phyloP scores from a whole-genome alignment of 2,888 invertebrate species.

The Ochlodes sylvanus region DNA sequence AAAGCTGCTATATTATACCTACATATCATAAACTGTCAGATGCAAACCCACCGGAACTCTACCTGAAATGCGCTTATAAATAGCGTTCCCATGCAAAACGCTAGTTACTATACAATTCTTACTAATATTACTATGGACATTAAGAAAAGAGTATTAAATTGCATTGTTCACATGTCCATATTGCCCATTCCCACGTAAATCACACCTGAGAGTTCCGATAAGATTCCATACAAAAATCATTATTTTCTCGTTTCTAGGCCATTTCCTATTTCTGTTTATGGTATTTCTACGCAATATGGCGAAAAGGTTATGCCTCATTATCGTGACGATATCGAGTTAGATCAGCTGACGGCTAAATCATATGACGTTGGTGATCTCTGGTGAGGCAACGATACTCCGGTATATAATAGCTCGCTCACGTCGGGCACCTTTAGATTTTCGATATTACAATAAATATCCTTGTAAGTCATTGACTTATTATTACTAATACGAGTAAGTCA shows the following conservation, averaged over 20 bases:
- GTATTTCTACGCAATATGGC: slow-evolving; percentile 22
- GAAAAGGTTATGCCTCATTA: slow-evolving; percentile 32
- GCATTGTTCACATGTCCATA: slow-evolving; percentile 19
- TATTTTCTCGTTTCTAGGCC: slow-evolving; percentile 26
- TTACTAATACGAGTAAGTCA: too few species aligned
- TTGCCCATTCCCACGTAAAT: slow-evolving; percentile 29
- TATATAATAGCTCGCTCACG: too few species aligned
- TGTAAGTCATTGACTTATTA: too few species aligned
- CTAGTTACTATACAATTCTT: too few species aligned
- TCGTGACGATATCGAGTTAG: slow-evolving; percentile 12
- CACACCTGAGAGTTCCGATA: slow-evolving; percentile 28
- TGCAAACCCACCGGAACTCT: too few species aligned
- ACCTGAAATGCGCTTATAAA: too few species aligned
- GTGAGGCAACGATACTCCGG: background rate
- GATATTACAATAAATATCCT: too few species aligned
- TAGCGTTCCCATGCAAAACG: too few species aligned
- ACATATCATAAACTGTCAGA: too few species aligned
- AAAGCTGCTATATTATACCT: too few species aligned
- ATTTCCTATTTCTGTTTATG: slow-evolving; percentile 32
- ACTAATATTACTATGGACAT: background rate
- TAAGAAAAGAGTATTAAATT: background rate
- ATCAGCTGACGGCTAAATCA: slow-evolving; percentile 24
- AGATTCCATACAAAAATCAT: slow-evolving; percentile 25
- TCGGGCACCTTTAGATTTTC: too few species aligned
- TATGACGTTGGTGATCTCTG: slow-evolving; percentile 1